Conservation (phyloP, 2,113 vertebrate species). For the Pituophis catenifer region DNA sequence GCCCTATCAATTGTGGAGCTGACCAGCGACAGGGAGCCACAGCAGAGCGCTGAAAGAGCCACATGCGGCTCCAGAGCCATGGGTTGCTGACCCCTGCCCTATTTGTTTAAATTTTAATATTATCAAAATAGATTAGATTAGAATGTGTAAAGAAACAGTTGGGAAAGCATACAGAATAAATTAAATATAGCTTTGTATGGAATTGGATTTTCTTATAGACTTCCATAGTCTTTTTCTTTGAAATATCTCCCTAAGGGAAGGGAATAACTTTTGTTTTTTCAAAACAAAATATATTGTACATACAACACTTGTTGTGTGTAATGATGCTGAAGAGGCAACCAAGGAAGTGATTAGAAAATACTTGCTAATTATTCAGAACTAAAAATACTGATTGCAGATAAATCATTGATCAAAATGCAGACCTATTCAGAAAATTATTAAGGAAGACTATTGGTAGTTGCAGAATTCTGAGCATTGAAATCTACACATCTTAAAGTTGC, state of each 20-base stretch:
- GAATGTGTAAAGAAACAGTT: background rate
- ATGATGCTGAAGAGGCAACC: background rate
- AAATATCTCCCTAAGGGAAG: background rate
- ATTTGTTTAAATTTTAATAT: background rate
- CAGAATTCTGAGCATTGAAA: background rate
- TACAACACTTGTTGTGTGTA: background rate
- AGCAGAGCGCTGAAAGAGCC: too few species aligned
- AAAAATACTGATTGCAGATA: background rate
- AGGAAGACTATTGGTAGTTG: background rate
- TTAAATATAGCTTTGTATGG: background rate
- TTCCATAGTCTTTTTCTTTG: background rate
- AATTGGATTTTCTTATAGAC: background rate
- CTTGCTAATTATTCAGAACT: background rate
- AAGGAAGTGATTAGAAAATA: background rate
- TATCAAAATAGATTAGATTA: background rate
- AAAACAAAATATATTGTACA: background rate
- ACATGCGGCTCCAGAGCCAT: too few species aligned
- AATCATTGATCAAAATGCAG: background rate
- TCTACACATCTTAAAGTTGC: background rate
- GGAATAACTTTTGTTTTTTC: background rate
- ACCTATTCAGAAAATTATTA: background rate
- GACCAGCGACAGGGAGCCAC: too few species aligned
- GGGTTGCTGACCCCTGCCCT: background rate
- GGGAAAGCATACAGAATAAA: background rate
- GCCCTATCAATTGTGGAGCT: too few species aligned